Evolutionary conservation across 2,113 vertebrate species (phyloP), one percentile per base, ranked within the genome.

Genomic region (Marmota monax): DNA sequence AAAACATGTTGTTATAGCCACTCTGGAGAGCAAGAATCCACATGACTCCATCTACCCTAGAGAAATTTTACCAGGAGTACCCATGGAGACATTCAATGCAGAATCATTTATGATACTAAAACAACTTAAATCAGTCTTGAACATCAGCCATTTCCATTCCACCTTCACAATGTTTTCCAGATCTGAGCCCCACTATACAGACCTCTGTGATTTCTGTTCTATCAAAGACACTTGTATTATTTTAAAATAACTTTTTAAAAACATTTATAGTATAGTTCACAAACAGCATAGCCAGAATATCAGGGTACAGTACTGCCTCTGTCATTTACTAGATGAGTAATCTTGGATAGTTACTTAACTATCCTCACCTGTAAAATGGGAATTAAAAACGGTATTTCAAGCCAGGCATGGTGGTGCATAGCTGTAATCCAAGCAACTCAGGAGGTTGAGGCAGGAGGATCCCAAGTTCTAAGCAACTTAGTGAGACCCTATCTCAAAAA

Each of bases 181-280:
- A 84, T 86, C 39, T 48, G 29, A 78, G 16, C 29, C 69, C 53
- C 25, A 42, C 25, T 7, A 29, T 0, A 13, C 29, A 65, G 9
- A 67, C 73, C 34, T 82, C 45, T 39, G 1, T 86, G 76, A 92
- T 34, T 76, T 80, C 61, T 74, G 51, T 63, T 45, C 61, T 53
- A 77, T 42, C 4, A 88, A 74, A 90, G 34, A 78, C 42, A 91
- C 14, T 0, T 32, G 37, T 17, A 53, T 14, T 89, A 42, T 74
- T 93, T 96, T 51, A 10, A 85, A 92, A 61, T 56, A 67, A 53
- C 20, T 34, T 67, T 78, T 95, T 58, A 65, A 77, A 85, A 92
- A 39, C 20, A 29, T 23, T 61, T 61, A 29, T 27, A 53, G 39
- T 42, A 37, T 3, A n/a, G 32, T 4, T 72, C 22, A 14, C 20